Evolutionary conservation across 1,140 invertebrate species (phyloP).

Genomic region (Drosophila melanica): DNA sequence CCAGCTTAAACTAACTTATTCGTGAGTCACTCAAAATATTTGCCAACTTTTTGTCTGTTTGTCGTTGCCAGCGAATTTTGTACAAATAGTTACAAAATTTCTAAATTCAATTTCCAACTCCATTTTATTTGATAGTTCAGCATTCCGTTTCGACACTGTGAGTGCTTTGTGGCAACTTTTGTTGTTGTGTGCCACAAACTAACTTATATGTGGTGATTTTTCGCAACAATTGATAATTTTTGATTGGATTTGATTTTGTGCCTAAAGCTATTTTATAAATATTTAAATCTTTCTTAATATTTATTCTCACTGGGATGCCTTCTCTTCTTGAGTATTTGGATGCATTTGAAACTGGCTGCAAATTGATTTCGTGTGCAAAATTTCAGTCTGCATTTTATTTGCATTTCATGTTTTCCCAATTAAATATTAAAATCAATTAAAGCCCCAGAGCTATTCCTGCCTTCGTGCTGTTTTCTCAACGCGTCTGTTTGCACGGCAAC

Average conservation of each 20-base stretch:
- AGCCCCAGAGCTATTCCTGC: conserved; percentile 35
- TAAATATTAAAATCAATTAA: conserved; percentile 82
- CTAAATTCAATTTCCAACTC: conserved; percentile 35
- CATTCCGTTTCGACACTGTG: no score
- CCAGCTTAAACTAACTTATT: conserved; percentile 34
- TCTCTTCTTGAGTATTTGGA: neutral
- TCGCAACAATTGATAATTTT: no score
- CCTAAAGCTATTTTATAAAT: neutral
- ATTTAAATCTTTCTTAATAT: neutral
- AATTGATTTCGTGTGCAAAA: conserved; percentile 66
- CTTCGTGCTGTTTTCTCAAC: conserved; percentile 2
- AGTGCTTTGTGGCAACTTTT: neutral
- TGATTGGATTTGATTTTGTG: neutral
- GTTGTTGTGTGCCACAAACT: neutral
- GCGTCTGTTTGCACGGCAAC: conserved; percentile 8
- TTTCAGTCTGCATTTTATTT: conserved; percentile 51
- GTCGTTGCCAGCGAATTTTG: conserved; percentile 31
- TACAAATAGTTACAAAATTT: conserved; percentile 40
- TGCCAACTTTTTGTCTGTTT: conserved; percentile 43
- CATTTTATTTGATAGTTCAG: neutral
- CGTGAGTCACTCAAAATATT: conserved; percentile 54
- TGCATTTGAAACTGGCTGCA: conserved; percentile 10
- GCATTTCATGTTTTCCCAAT: conserved; percentile 67
- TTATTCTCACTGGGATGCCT: neutral
- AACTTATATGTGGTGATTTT: neutral